Base-by-base conservation (phyloP, 2,888 invertebrate species). In the Drosophila borealis region DNA sequence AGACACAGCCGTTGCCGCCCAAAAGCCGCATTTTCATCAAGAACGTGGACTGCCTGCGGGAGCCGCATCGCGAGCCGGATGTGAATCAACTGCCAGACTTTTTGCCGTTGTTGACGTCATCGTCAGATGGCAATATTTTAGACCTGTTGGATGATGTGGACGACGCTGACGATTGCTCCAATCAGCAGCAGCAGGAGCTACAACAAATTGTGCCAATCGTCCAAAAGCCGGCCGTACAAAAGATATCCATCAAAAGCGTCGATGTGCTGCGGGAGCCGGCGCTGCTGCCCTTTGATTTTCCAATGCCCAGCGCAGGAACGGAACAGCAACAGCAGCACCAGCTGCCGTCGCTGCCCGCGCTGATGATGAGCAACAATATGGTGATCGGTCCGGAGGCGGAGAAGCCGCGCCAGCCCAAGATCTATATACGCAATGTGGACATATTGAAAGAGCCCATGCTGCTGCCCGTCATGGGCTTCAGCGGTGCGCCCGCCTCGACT, bases 361-460 rank as follows among this genome's bases (percentile, higher is more conserved):
- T 78, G 9, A 50, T 78, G 48, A 36, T 70, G 44, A 19, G 53
- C 53, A 71, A 44, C 57, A 62, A 62, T 25, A 37, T 77, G 17
- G 57, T 69, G 4, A 39, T 68, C 1, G 70, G 65, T 5, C 63
- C 66, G 53, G 68, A 66, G 10, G 70, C 53, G 10, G 87, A 88
- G 4, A 91, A 90, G 66, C 85, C 88, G 4, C 81, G 88, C 13
- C 88, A 88, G 19, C 92, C 92, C 2, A 92, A 92, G 75, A 92
- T 92, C 63, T 92, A 92, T 63, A 92, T 92, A 6, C 91, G 92
- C 68, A 92, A 92, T 66, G 92, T 92, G 14, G 92, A 92, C 48
- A 92, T 92, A 3, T 57, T 92, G 0, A 92, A 92, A 61, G 91
- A 92, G 51, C 91, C 92, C 1, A 89, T 92, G 69, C 69, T 91